These are phyloP conservation scores for Boloria euphrosyne DNA, from an alignment of 2,888 invertebrate genomes.

Conservation along the genomic window DNA sequence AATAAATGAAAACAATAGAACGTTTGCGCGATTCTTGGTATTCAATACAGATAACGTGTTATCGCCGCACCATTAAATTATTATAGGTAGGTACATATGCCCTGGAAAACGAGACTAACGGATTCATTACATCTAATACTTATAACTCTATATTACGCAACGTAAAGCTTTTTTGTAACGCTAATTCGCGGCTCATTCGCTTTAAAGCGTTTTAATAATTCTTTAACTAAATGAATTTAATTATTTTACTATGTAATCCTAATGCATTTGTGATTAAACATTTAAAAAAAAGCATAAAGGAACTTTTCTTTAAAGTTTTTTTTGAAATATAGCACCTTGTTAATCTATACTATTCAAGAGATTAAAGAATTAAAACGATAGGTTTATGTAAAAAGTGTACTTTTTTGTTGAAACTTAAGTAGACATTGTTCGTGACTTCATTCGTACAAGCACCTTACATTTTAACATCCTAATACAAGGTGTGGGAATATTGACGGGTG, in stretches of 20 bases:
- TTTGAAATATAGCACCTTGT: not conserved
- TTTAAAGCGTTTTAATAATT: not conserved
- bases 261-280: not conserved
- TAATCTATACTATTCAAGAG: slow-evolving; percentile 8
- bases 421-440: slow-evolving; percentile 45
- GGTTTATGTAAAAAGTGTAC: slow-evolving; percentile 19
- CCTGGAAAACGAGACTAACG: slow-evolving; percentile 36
- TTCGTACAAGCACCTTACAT: slow-evolving; percentile 49
- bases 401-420: slow-evolving; percentile 53
- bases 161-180: slow-evolving; percentile 18
- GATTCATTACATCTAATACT: slow-evolving; percentile 28
- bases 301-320: not conserved
- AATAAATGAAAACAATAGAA: slow-evolving; percentile 37
- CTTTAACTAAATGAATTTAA: not conserved
- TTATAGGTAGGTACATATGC: slow-evolving; percentile 28
- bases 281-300: not conserved
- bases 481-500: slow-evolving; percentile 54
- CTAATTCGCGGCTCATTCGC: not conserved
- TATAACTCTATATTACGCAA: slow-evolving; percentile 34
- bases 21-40: slow-evolving; percentile 46
- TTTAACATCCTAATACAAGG: slow-evolving; percentile 43
- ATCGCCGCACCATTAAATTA: slow-evolving; percentile 44
- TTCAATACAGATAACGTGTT: slow-evolving; percentile 44
- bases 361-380: slow-evolving; percentile 29
- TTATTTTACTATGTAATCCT: too few relatives aligned